Evolutionary conservation across 2,888 invertebrate species (phyloP), one percentile per base, ranked within the genome.

Genomic region (Drosophila maculinotata): DNA sequence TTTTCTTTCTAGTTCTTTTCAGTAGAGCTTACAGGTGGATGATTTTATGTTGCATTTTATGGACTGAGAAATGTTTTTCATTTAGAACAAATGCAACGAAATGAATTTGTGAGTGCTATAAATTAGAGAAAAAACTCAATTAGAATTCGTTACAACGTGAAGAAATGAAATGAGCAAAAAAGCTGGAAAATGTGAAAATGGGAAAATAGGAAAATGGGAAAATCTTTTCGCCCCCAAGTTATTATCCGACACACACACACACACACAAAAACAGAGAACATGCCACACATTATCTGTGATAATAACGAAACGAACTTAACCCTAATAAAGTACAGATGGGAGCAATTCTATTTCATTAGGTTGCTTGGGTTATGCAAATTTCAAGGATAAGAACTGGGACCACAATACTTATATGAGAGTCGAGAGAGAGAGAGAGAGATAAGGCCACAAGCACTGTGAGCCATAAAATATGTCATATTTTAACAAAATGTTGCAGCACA

Each of bases 401-500:
- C 20, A 44, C 44, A 12, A 53, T 49, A 66, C 69, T 57, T 70
- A 69, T 66, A 57, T 60, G 57, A 68, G 28, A 51, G 39, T 7
- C 14, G 26, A 23, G 17, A 36, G 10, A 3, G n/a, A 28, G 15
- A 25, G 25, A 2, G 3, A 28, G 15, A 28, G n/a, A 28, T n/a
- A 45, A 28, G n/a, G 28, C 10, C 31, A 35, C 33, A 33, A 0
- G 14, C 33, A 33, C 69, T 73, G 70, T 67, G 77, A 81, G 83
- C 76, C 81, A 86, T 89, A 87, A 90, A 89, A 89, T 89, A 87
- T 89, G 88, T 83, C 89, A 83, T 84, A 89, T 86, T 88, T 88
- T 85, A 78, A 72, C 70, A 73, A 79, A 77, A 62, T 67, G 70
- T 60, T 71, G 64, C 76, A 63, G 30, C 56, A 56, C 47, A 79